These are phyloP conservation scores for Tetranychus truncatus DNA, from an alignment of 2,888 invertebrate genomes.

Conservation along the genomic window DNA sequence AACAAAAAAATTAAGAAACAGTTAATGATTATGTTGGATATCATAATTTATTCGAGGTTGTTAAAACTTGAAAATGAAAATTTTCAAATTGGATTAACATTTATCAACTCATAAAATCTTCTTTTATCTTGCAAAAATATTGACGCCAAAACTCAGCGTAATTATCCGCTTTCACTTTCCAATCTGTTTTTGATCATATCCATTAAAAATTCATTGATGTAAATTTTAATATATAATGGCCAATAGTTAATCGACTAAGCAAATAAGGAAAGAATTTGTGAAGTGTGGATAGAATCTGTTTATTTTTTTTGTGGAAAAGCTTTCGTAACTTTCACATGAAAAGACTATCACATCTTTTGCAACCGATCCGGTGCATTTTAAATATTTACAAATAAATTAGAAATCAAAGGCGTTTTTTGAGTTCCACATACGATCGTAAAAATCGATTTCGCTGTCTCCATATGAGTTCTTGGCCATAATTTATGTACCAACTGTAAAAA, in stretches of 20 bases:
- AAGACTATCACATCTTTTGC: not conserved
- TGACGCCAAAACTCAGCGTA: too few species aligned
- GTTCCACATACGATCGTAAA: not conserved
- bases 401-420: not conserved
- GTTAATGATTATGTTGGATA: not conserved
- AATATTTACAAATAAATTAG: not conserved
- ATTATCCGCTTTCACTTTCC: not conserved
- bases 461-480: not conserved
- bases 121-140: not conserved
- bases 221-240: not conserved
- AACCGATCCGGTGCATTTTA: not conserved
- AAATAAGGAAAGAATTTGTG: not conserved
- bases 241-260: not conserved
- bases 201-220: not conserved
- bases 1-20: not conserved
- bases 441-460: slow-evolving; percentile 1
- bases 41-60: not conserved
- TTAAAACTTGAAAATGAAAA: not conserved
- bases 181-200: not conserved
- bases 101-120: not conserved
- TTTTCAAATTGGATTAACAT: not conserved
- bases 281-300: too few species aligned
- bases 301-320: not conserved
- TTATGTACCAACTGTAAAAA: slow-evolving; percentile 7
- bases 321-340: not conserved